Conservation (phyloP, 1,140 invertebrate species). For the Drosophila pruinosa region DNA sequence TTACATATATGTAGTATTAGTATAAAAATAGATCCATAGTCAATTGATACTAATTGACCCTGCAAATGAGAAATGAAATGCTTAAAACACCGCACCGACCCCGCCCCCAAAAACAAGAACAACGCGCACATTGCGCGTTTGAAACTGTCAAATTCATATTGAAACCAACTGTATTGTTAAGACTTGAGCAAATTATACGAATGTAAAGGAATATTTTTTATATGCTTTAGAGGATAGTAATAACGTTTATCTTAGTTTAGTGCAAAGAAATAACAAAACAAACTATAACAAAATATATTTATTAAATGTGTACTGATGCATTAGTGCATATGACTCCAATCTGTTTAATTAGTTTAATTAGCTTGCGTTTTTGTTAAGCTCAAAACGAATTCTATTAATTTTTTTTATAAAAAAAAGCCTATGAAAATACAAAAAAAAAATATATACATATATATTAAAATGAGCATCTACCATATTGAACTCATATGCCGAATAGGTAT, state of each 20-base stretch:
- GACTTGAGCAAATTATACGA: conserved; percentile 78
- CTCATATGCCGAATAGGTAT: conserved; percentile 36
- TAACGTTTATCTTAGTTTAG: conserved; percentile 43
- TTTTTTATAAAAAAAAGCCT: conserved; percentile 74
- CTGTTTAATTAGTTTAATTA: conserved; percentile 65
- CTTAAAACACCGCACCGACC: conserved; percentile 9
- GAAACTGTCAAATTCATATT: conserved; percentile 73
- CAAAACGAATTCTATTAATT: conserved; percentile 67
- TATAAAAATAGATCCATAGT: conserved; percentile 43
- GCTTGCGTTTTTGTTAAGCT: conserved; percentile 82
- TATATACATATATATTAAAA: conserved; percentile 45
- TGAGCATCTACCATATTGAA: conserved; percentile 76
- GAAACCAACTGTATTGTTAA: conserved; percentile 77
- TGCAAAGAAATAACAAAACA: conserved; percentile 46
- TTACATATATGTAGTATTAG: conserved; percentile 37
- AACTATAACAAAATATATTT: conserved; percentile 49
- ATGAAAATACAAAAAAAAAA: conserved; percentile 47
- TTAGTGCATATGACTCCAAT: conserved; percentile 56
- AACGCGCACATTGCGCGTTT: conserved; percentile 76
- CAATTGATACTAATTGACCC: conserved; percentile 74
- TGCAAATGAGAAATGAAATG: conserved; percentile 20
- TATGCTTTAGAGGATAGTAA: conserved; percentile 63
- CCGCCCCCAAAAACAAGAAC: conserved; percentile 32
- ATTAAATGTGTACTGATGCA: conserved; percentile 51
- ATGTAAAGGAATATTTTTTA: conserved; percentile 76